Conservation (phyloP, 2,797 vertebrate genomes). For the Lepidocolaptes lacrymiger region DNA sequence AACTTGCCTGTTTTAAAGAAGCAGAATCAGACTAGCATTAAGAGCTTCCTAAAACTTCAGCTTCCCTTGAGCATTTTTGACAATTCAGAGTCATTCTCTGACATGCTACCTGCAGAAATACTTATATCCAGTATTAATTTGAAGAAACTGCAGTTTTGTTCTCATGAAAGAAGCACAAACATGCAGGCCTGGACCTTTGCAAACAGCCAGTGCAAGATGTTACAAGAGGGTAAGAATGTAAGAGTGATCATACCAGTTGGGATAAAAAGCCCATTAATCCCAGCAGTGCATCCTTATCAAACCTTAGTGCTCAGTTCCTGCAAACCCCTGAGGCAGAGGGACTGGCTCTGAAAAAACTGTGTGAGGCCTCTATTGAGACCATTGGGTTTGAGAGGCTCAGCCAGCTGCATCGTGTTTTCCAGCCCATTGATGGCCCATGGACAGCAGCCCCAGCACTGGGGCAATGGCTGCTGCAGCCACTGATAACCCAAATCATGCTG, state of each 20-base stretch:
- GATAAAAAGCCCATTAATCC: background rate
- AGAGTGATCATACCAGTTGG: rapidly evolving
- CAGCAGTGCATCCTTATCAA: background rate
- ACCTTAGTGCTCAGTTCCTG: background rate
- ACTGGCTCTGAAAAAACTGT: background rate
- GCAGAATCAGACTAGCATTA: background rate
- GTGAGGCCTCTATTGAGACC: background rate
- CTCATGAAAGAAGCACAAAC: background rate
- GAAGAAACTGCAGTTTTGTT: background rate
- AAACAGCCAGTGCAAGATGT: background rate
- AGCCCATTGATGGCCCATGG: background rate
- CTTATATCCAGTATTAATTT: background rate
- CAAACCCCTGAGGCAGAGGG: background rate
- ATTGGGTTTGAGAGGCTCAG: background rate
- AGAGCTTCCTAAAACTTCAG: background rate
- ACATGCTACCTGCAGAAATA: background rate
- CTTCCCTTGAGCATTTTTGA: background rate
- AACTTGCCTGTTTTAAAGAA: background rate
- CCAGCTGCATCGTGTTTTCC: background rate
- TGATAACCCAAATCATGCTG: background rate
- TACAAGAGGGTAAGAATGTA: background rate
- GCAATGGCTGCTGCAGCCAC: background rate
- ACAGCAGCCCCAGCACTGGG: background rate
- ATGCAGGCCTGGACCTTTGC: background rate
- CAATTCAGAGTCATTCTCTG: background rate